These are phyloP conservation scores for Pachycephala philippinensis DNA, from an alignment of 2,113 vertebrate genomes.

Conservation along the genomic window DNA sequence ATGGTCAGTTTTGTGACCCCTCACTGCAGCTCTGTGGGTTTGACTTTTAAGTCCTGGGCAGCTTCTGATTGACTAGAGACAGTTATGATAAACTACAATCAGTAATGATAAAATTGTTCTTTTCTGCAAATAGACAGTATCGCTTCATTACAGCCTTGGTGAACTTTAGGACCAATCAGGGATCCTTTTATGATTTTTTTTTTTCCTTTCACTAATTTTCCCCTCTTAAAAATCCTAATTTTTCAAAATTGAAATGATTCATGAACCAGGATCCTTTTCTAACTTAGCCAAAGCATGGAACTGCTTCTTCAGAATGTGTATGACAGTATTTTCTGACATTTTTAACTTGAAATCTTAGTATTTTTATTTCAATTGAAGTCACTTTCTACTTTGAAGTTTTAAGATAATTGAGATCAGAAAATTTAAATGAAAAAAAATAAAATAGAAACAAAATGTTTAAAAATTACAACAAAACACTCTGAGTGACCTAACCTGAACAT, in stretches of 20 bases:
- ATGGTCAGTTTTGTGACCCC: neutral
- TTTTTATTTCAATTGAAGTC: neutral
- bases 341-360: neutral
- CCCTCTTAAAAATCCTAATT: neutral
- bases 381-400: neutral
- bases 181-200: neutral
- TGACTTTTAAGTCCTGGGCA: neutral
- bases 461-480: neutral
- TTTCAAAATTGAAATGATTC: neutral
- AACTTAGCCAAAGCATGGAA: neutral
- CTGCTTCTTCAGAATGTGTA: neutral
- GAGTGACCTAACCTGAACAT: neutral
- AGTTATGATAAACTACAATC: neutral
- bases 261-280: neutral
- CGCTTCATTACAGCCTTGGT: neutral
- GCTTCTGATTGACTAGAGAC: neutral
- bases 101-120: neutral
- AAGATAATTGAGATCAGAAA: neutral
- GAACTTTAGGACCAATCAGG: neutral
- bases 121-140: neutral
- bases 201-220: neutral
- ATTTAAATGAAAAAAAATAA: neutral
- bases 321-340: neutral
- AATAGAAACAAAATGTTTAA: neutral
- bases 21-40: neutral